Evolutionary conservation across 2,888 invertebrate species (phyloP), one percentile per base, ranked within the genome.

Genomic region (Pecten maximus): DNA sequence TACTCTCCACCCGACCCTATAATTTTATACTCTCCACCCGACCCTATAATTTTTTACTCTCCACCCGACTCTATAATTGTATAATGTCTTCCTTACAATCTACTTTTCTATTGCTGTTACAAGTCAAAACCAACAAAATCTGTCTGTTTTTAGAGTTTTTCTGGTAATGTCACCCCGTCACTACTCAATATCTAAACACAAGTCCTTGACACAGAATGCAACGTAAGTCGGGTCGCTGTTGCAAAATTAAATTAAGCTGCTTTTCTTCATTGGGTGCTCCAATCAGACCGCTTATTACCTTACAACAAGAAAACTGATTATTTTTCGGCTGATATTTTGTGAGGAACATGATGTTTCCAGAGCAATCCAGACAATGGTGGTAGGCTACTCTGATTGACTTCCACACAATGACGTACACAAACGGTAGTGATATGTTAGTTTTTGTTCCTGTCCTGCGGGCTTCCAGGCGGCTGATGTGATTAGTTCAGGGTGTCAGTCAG

Each of bases 221-320:
- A 28, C 3, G 74, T 74, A 74, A 28, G 74, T 74, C 74, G 35
- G 74, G 74, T 74, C 35, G 74, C 35, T 35, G 12, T 12, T 44
- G 60, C n/a, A 60, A 74, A 74, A 74, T 74, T 10, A 74, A 74
- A 74, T 74, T 74, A 74, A 74, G 74, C 74, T 15, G 4, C 74
- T 74, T 74, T 74, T 74, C 74, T 74, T 74, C 74, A 74, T 35
- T 35, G 74, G 28, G 35, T 74, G 12, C 35, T 74, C 28, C 74
- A 74, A 74, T 74, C 74, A 19, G 35, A n/a, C 74, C 35, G 74
- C 74, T 35, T 28, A 74, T 74, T 74, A 74, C 35, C 10, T 12
- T 35, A 35, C 74, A 74, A 74, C 74, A 74, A 74, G 74, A 74
- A 74, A 74, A 74, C 74, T 74, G 74, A 74, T 74, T 74, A 74